A percentile compares a stretch with the other conserved stretches of the same genome.
Conservation (phyloP, 1,140 invertebrate genomes). For the Berghia stephanieae region DNA sequence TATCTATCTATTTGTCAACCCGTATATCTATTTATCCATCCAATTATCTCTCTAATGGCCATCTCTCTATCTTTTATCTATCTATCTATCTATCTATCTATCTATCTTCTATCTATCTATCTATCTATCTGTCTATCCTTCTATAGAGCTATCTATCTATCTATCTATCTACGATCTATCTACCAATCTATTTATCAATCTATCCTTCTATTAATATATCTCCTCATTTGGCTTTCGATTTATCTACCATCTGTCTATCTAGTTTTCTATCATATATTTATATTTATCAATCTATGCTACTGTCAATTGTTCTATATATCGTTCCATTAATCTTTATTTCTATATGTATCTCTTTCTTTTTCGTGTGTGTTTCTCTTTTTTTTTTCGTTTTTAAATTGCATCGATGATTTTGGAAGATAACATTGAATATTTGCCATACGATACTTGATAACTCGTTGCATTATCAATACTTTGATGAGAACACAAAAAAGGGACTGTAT, state of each 20-base stretch:
- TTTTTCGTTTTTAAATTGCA: background rate
- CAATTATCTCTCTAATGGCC: background rate
- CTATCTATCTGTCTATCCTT: too few relatives aligned
- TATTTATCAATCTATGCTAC: background rate
- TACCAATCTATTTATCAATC: too few relatives aligned
- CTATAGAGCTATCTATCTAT: too few relatives aligned
- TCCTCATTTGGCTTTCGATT: background rate
- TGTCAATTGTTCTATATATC: background rate
- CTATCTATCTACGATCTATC: background rate
- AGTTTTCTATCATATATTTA: background rate
- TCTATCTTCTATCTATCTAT: too few relatives aligned
- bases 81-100: too few relatives aligned
- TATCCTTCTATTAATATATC: background rate
- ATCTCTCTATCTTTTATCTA: background rate
- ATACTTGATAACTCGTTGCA: background rate
- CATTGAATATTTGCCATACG: background rate
- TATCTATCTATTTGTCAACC: too few relatives aligned
- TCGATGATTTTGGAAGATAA: background rate
- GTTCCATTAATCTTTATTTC: background rate
- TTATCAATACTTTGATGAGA: too few relatives aligned
- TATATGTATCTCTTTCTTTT: background rate
- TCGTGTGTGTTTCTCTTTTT: constrained; percentile 17
- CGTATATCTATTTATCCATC: too few relatives aligned
- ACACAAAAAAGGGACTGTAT: too few relatives aligned
- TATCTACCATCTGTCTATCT: background rate